Base-by-base conservation (phyloP, 2,113 vertebrate species). In the Oncorhynchus mykiss region DNA sequence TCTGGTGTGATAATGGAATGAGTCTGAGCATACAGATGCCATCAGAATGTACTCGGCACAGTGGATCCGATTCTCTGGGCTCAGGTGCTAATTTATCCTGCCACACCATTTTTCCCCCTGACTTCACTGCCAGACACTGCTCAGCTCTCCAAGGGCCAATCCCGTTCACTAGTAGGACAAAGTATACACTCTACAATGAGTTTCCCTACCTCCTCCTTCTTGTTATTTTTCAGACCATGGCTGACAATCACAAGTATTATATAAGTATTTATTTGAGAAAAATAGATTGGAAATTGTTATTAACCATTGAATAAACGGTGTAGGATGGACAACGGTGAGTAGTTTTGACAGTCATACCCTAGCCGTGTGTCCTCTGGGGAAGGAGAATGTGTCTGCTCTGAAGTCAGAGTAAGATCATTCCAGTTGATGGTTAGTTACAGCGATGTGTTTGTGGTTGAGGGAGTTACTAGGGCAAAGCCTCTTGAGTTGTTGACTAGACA, bases 41-140 rank as follows among this genome's bases (percentile, higher is more conserved):
- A 82, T 73, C 54, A n/a, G 71, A 75, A 71, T 81, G 83, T 72
- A 76, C 74, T 71, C 51, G 54, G 74, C 13, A 11, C 86, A 71
- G 77, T 80, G 78, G 78, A 76, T 81, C 78, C 76, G 71, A 66
- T 67, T 85, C 83, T 83, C 24, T 29, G 77, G 25, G 78, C 89
- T 83, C 88, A 91, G 90, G 88, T 93, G 90, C 86, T 92, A 86
- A 90, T 91, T 90, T 89, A 87, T 90, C 85, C 90, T 59, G 51
- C 82, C 78, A 80, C 85, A 80, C 80, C 79, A 81, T 78, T 87
- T 85, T 86, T 80, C 86, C 74, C 71, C 82, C 78, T 70, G 80
- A 88, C 82, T 86, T 75, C 80, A 73, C 81, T 77, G 64, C 74
- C 78, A 76, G 83, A 89, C 83, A 88, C 75, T 62, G n/a, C 59